Evolutionary conservation across 1,140 invertebrate species (phyloP).

Genomic region (Oppia nitens): DNA sequence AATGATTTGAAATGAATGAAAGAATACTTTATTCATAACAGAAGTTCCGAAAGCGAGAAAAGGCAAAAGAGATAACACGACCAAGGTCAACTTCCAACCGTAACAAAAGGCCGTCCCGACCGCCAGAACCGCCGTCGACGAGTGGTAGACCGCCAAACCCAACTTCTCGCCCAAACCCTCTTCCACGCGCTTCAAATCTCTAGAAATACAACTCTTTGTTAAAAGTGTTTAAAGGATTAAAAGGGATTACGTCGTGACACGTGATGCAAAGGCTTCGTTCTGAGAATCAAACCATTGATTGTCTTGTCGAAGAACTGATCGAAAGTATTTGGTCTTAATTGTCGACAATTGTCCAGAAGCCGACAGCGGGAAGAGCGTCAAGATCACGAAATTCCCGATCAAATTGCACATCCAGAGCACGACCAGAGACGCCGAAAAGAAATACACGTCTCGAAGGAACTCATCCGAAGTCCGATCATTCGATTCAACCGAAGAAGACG

Average conservation of each 20-base stretch:
- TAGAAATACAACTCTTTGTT: constrained; percentile 18
- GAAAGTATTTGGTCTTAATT: constrained; percentile 26
- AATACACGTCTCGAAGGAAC: neutral
- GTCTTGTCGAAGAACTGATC: constrained; percentile 41
- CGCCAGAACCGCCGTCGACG: constrained; percentile 30
- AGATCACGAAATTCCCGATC: neutral
- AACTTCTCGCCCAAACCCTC: constrained; percentile 41
- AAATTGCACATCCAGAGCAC: neutral
- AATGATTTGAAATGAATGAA: neutral
- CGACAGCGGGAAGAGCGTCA: constrained; percentile 1
- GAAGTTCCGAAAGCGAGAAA: constrained; percentile 29
- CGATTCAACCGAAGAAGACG: neutral
- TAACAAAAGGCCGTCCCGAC: constrained; percentile 30
- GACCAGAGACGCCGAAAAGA: neutral
- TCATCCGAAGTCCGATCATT: neutral
- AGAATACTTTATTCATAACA: constrained; percentile 22
- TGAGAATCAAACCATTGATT: constrained; percentile 66
- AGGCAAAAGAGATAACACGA: constrained; percentile 27
- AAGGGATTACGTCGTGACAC: neutral
- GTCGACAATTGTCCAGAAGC: constrained; percentile 25
- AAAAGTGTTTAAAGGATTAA: neutral
- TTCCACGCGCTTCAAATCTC: constrained; percentile 37
- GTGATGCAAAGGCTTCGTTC: constrained; percentile 44
- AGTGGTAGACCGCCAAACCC: constrained; percentile 28
- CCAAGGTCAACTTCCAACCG: constrained; percentile 32